These are phyloP conservation scores for Sminthurides aquaticus DNA, from an alignment of 2,888 invertebrate genomes.

Conservation along the genomic window DNA sequence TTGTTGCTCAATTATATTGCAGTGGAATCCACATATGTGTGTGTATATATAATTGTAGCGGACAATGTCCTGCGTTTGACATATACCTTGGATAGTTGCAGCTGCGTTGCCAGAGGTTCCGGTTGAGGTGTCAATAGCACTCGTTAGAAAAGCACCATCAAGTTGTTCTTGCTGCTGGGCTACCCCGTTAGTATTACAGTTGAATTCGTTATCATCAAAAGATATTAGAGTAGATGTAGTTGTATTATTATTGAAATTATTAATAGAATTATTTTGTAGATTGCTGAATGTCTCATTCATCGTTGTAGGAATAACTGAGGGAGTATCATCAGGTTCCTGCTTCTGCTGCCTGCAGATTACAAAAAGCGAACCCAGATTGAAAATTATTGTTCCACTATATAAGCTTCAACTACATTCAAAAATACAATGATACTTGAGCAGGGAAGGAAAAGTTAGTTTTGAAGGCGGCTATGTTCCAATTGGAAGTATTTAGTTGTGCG, in stretches of 20 bases:
- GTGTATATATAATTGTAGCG: too few relatives aligned
- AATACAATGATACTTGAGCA: not conserved
- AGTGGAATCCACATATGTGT: too few relatives aligned
- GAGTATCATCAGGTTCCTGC: constrained; percentile 1
- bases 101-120: not conserved
- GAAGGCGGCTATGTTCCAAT: too few relatives aligned
- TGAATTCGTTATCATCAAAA: constrained; percentile 19
- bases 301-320: constrained; percentile 17
- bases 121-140: not conserved
- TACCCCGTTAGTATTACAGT: constrained; percentile 7
- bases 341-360: constrained; percentile 13
- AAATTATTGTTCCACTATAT: not conserved
- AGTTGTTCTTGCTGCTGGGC: constrained; percentile 15
- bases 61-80: not conserved
- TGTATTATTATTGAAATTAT: constrained; percentile 21
- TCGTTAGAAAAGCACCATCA: constrained; percentile 22
- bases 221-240: constrained; percentile 20
- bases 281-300: constrained; percentile 18
- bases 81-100: constrained; percentile 16
- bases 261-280: constrained; percentile 23
- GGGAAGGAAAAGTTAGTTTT: not conserved
- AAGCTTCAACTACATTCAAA: not conserved
- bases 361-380: constrained; percentile 4
- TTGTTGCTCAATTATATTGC: too few relatives aligned
- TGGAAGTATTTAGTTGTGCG: too few relatives aligned